Base-by-base conservation (phyloP, 1,140 invertebrate species). In the Ganaspis sp. region DNA sequence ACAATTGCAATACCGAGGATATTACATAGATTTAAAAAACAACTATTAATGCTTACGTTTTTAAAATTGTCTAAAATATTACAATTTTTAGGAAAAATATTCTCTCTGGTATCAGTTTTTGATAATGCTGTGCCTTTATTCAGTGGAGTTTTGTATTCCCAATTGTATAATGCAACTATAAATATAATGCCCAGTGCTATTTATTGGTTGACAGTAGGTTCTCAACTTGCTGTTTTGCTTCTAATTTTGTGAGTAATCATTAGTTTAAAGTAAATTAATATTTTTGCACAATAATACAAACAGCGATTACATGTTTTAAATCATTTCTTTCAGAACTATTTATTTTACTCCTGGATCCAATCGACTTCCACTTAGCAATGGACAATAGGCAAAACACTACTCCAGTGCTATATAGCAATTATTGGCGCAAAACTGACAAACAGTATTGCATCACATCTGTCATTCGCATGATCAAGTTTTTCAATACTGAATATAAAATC, bases 101-200 rank as follows among this genome's bases (percentile, higher is more conserved):
- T 95, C 83, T 94, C 95, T 0, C 89, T 96, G 58, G 87, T 96
- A 5, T 94, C 95, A 0, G 95, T 95, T 1, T 95, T 94, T 79
- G 95, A 96, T 83, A 96, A 95, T 83, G 94, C 95, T 0, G 93
- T 95, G 9, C 94, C 94, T 0, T 88, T 96, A 72, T 91, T 96
- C 64, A 95, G 94, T 11, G 93, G 94, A 0, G 89, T 94, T 1
- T 87, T 95, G 26, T 96, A 96, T 82, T 92, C 93, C 17, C 94
- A 95, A 84, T 85, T 96, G 15, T 96, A 96, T 86, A 94, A 93
- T 58, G 92, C 92, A 0, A 94, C 94, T 0, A 90, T 95, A 15
- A 79, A 92, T 42, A 90, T 90, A 17, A 84, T 91, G 80, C 92
- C 93, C 3, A 92, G 86, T 80, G 90, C 92, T 0, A 93, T 96